Evolutionary conservation across 64 coral and sea anemone species (phyloP).

Genomic region (Catalaphyllia jardinei): DNA sequence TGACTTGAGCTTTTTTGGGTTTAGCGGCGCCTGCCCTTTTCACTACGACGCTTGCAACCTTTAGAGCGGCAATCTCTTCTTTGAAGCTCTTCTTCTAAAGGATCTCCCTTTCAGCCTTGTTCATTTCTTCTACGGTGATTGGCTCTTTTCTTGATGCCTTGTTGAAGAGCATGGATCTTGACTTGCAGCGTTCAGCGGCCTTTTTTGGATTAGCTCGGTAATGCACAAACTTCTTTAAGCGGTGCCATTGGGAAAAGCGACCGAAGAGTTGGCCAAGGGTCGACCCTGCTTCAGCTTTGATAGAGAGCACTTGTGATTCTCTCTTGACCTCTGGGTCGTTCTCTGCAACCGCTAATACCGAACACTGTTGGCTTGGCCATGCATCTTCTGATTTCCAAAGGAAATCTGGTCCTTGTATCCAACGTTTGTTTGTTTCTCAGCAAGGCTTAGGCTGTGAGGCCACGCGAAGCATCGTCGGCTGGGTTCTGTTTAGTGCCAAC

Average conservation of each 20-base stretch:
- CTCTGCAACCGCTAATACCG: background rate
- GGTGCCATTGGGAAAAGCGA: conserved; percentile 20
- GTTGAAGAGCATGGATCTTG: background rate
- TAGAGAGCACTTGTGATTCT: background rate
- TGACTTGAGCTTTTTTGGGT: background rate
- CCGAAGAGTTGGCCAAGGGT: background rate
- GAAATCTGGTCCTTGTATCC: conserved; percentile 26
- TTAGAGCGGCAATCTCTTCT: conserved; percentile 2
- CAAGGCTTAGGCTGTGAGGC: conserved; percentile 1
- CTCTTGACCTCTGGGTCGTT: conserved; percentile 1
- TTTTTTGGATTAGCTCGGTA: background rate
- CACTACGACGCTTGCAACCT: background rate
- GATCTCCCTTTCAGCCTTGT: conserved; percentile 22
- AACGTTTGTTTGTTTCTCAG: conserved; percentile 37
- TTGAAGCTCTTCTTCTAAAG: background rate
- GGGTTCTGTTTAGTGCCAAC: conserved; percentile 16
- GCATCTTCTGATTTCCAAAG: conserved; percentile 33
- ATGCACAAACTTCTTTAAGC: conserved; percentile 29
- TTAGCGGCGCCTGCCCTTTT: background rate
- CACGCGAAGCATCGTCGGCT: conserved; percentile 34
- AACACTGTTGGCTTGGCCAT: conserved; percentile 39
- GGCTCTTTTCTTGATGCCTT: background rate
- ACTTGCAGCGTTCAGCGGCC: background rate
- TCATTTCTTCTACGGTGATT: background rate
- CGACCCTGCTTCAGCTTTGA: background rate